phyloP scores from a whole-genome alignment of 2,888 invertebrate genomes.

The Heliconius charithonia region DNA sequence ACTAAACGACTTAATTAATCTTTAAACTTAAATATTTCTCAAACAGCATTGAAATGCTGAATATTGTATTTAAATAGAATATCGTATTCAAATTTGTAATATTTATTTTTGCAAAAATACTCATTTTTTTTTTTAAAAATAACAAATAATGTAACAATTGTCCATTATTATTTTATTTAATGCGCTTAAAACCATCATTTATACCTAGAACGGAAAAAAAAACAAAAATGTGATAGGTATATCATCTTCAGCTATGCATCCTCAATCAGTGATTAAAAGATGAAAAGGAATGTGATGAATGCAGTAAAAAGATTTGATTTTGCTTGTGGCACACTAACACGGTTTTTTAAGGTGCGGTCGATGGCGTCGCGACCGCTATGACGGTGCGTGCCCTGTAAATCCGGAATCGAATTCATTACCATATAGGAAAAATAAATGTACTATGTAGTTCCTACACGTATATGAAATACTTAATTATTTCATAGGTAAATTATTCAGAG shows the following conservation, averaged over 20 bases:
- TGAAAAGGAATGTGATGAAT: conserved; percentile 3
- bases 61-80: too few species aligned
- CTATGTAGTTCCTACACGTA: background rate
- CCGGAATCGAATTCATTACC: conserved; percentile 27
- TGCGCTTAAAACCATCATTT: background rate
- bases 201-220: background rate
- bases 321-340: conserved; percentile 30
- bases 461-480: background rate
- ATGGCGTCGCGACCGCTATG: conserved; percentile 24
- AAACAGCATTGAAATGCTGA: too few species aligned
- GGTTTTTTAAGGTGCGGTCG: conserved; percentile 31
- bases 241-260: background rate
- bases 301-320: conserved; percentile 8
- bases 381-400: conserved; percentile 18
- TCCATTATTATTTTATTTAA: background rate
- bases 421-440: conserved; percentile 12
- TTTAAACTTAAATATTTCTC: too few species aligned
- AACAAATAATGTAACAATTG: too few species aligned
- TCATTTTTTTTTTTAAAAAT: too few species aligned
- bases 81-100: too few species aligned
- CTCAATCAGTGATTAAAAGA: background rate
- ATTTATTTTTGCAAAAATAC: too few species aligned
- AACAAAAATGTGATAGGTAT: background rate
- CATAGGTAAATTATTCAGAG: background rate
- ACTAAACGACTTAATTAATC: too few species aligned